phyloP scores from a whole-genome alignment of 2,797 vertebrate genomes.

The Sebastes baramenuke region DNA sequence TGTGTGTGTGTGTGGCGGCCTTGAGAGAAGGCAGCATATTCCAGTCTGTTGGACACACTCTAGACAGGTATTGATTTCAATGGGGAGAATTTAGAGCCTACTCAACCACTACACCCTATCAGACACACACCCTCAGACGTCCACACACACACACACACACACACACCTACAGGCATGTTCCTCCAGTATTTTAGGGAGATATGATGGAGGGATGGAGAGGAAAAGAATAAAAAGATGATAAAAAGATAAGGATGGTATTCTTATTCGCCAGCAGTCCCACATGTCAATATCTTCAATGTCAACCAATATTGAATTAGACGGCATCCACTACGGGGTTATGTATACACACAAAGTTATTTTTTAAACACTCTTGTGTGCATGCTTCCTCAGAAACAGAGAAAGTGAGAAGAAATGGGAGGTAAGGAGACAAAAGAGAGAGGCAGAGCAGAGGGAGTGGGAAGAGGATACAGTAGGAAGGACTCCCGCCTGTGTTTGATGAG shows the following conservation, averaged over 20 bases:
- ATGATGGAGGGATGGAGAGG: background rate
- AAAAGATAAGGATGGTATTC: background rate
- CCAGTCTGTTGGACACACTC: conserved; percentile 70
- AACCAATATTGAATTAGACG: conserved; percentile 11
- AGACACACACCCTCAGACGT: conserved; percentile 8
- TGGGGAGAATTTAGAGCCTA: conserved; percentile 74
- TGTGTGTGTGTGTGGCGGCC: conserved; percentile 45
- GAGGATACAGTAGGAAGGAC: conserved; percentile 39
- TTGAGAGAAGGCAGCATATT: conserved; percentile 71
- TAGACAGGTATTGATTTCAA: conserved; percentile 80
- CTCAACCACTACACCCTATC: conserved; percentile 52
- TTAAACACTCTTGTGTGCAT: background rate
- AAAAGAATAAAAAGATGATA: conserved; percentile 7
- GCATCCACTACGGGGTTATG: background rate
- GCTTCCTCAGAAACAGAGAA: conserved; percentile 4
- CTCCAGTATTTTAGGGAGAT: background rate
- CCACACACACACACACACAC: conserved; percentile 18
- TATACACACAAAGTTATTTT: background rate
- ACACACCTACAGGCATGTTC: background rate
- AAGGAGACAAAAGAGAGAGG: conserved; percentile 16
- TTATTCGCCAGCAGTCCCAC: background rate
- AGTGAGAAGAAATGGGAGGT: background rate
- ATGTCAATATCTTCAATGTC: conserved; percentile 27
- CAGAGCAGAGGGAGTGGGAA: conserved; percentile 13
- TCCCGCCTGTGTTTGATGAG: conserved; percentile 58